A percentile compares a stretch with the other conserved stretches of the same genome.
Conservation (phyloP, 1,140 invertebrate genomes). For the Euura saliciscinereae region DNA sequence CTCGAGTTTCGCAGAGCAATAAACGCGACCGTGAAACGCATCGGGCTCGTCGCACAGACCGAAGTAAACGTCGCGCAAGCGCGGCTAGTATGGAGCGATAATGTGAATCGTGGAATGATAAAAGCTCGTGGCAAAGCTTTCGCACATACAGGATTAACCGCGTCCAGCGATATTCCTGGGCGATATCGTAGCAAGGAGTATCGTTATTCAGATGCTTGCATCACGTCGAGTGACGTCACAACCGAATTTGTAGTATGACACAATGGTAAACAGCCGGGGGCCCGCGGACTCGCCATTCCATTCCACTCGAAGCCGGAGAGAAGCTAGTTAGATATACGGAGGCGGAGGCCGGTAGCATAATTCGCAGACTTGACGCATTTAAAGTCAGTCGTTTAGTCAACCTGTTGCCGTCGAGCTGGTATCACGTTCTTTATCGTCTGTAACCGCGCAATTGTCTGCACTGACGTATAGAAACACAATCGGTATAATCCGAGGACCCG, state of each 20-base stretch:
- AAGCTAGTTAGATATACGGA: neutral
- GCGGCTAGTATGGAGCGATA: neutral
- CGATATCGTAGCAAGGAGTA: no score
- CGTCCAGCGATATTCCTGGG: no score
- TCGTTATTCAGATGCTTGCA: conserved; percentile 7
- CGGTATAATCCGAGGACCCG: neutral
- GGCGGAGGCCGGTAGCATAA: conserved; percentile 3
- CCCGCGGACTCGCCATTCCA: conserved; percentile 20
- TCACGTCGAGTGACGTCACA: conserved; percentile 33
- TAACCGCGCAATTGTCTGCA: neutral
- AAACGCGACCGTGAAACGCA: neutral
- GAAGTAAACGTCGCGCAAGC: neutral
- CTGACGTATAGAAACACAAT: neutral
- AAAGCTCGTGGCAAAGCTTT: neutral
- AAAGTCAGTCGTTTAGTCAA: conserved; percentile 1
- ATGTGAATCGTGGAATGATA: neutral
- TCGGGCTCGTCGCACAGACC: neutral
- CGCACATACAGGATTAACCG: no score
- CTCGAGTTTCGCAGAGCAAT: no score
- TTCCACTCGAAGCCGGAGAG: neutral
- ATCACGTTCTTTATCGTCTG: neutral
- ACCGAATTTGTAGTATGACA: conserved; percentile 43
- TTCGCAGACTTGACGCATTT: conserved; percentile 3
- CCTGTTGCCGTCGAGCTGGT: conserved; percentile 6
- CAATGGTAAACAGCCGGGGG: conserved; percentile 29